Percentiles rank a stretch among this genome's conserved stretches.
phyloP scores from a whole-genome alignment of 2,888 invertebrate genomes.

The Sceliomorpha sp. region DNA sequence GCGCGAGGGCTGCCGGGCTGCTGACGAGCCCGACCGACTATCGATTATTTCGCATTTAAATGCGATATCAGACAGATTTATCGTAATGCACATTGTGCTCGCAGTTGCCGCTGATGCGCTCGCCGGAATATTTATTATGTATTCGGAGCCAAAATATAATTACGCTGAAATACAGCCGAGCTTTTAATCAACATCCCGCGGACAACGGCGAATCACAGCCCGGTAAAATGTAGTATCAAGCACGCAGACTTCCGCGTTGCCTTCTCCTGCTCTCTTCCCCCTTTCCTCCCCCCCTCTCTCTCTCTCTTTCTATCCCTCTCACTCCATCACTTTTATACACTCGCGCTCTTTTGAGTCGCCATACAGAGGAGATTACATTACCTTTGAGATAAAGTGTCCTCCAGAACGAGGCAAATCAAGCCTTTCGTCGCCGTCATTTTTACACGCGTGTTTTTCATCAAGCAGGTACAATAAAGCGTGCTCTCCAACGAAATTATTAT shows the following conservation, averaged over 20 bases:
- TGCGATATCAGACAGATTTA: conserved; percentile 57
- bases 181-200: conserved; percentile 57
- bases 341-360: background rate
- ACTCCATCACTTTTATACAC: background rate
- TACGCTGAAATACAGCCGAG: conserved; percentile 52
- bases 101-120: conserved; percentile 36
- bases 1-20: too few species aligned
- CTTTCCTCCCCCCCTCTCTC: background rate
- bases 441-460: conserved; percentile 6
- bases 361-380: background rate
- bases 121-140: conserved; percentile 52
- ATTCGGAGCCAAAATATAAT: conserved; percentile 56
- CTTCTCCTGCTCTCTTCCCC: background rate
- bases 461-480: too few species aligned
- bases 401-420: conserved; percentile 5
- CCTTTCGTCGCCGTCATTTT: conserved; percentile 3
- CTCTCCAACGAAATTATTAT: too few species aligned
- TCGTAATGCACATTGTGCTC: conserved; percentile 51
- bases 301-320: too few species aligned
- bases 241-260: conserved; percentile 32
- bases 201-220: conserved; percentile 39
- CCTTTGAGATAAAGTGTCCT: conserved; percentile 5
- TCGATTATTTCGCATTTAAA: conserved; percentile 56
- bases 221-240: conserved; percentile 11
- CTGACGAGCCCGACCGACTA: conserved; percentile 50